Evolutionary conservation across 2,113 vertebrate genomes (phyloP).

Genomic region (Gobio gobio): DNA sequence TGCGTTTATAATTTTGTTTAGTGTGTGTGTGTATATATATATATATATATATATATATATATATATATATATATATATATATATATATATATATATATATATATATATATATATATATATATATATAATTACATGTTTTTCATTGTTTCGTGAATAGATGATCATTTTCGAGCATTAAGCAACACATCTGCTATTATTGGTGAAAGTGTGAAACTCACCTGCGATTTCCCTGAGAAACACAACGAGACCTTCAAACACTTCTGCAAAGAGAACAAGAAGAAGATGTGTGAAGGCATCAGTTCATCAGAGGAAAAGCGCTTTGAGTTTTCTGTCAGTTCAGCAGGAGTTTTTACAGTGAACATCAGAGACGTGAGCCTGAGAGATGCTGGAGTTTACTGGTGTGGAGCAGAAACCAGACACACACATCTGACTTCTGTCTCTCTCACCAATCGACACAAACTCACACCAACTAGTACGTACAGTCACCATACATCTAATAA

Average conservation of each 20-base stretch:
- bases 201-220: not conserved
- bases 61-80: no score
- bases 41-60: no score
- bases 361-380: slow-evolving; percentile 20
- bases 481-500: not conserved
- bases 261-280: slow-evolving; percentile 29
- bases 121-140: no score
- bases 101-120: no score
- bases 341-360: slow-evolving; percentile 45
- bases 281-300: slow-evolving; percentile 13
- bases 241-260: not conserved
- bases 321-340: slow-evolving; percentile 18
- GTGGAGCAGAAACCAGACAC: slow-evolving; percentile 21
- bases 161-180: not conserved
- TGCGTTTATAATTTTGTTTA: no score
- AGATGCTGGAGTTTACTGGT: slow-evolving; percentile 55
- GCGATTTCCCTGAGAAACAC: not conserved
- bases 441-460: slow-evolving; percentile 40
- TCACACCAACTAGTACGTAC: slow-evolving; percentile 49
- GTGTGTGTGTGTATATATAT: no score
- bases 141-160: not conserved
- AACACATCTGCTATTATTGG: not conserved
- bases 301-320: no score
- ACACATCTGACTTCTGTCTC: fast-evolving
- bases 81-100: no score